phyloP scores from a whole-genome alignment of 92 coral and sea anemone species.

The Paramuricea clavata region DNA sequence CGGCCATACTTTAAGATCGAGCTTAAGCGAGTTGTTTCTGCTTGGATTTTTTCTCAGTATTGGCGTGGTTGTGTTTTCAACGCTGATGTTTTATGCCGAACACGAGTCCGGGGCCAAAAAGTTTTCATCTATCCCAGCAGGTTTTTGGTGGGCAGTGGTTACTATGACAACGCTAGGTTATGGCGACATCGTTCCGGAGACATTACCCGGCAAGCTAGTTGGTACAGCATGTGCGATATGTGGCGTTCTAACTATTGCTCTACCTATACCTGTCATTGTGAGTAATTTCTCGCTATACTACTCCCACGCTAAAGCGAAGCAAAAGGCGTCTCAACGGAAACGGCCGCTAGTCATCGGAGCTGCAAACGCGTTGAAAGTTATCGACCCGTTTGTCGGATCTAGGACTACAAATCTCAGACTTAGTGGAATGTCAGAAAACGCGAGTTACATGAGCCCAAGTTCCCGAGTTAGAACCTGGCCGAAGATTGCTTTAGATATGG shows the following conservation, averaged over 20 bases:
- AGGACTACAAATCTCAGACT: constrained; percentile 71
- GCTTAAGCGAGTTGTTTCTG: constrained; percentile 93
- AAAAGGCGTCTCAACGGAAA: constrained; percentile 81
- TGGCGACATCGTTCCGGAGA: constrained; percentile 88
- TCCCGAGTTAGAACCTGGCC: constrained; percentile 45
- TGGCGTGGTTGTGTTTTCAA: constrained; percentile 96
- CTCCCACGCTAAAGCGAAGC: constrained; percentile 98
- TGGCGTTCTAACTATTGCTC: constrained; percentile 93
- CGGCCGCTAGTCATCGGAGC: constrained; percentile 95
- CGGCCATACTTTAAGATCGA: constrained; percentile 94
- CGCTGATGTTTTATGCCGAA: constrained; percentile 93
- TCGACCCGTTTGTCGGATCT: constrained; percentile 83
- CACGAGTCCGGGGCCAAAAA: constrained; percentile 66
- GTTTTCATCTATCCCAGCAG: constrained; percentile 92
- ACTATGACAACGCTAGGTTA: constrained; percentile 99
- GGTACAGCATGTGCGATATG: constrained; percentile 96
- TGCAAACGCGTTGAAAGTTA: constrained; percentile 90
- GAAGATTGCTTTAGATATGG: constrained; percentile 51
- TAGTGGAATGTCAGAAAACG: constrained; percentile 57
- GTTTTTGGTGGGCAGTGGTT: constrained; percentile 99
- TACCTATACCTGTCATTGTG: constrained; percentile 97
- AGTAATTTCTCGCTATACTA: constrained; percentile 97
- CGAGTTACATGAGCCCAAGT: constrained; percentile 9
- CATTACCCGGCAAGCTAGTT: constrained; percentile 87
- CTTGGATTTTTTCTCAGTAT: constrained; percentile 91